Evolutionary conservation across 2,888 invertebrate genomes (phyloP).

Genomic region (Tachina lurida): DNA sequence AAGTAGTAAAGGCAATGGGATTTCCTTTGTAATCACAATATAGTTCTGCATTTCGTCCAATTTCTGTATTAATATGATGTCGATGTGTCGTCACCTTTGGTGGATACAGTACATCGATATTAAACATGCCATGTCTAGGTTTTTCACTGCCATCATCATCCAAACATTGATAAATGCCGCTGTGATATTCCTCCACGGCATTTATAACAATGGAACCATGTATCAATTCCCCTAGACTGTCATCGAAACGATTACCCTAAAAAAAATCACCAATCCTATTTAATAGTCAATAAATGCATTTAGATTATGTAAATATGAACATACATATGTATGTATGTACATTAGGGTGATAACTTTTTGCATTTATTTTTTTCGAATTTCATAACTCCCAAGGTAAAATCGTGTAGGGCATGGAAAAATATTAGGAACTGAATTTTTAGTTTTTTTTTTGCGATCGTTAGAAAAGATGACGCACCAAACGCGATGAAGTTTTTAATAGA

Average conservation of each 20-base stretch:
- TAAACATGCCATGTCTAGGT: conserved; percentile 79
- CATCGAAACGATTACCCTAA: conserved; percentile 77
- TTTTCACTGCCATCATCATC: conserved; percentile 78
- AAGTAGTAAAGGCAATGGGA: conserved; percentile 77
- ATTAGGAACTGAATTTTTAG: no score
- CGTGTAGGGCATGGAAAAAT: no score
- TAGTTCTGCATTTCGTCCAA: conserved; percentile 77
- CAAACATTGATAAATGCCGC: conserved; percentile 80
- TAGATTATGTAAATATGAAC: background rate
- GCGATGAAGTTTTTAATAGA: no score
- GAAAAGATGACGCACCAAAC: no score
- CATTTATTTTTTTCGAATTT: no score
- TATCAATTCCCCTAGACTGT: conserved; percentile 71
- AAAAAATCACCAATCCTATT: background rate
- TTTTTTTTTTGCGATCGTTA: no score
- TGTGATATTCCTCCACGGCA: conserved; percentile 77
- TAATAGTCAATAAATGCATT: no score
- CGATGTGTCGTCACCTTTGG: conserved; percentile 81
- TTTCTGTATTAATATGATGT: conserved; percentile 79
- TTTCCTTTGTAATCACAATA: conserved; percentile 80
- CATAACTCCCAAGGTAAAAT: no score
- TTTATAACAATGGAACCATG: conserved; percentile 76
- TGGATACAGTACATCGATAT: conserved; percentile 78
- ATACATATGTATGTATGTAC: background rate
- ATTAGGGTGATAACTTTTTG: no score